These are phyloP conservation scores for Coracopsis vasa DNA, from an alignment of 2,113 vertebrate species.

Conservation along the genomic window DNA sequence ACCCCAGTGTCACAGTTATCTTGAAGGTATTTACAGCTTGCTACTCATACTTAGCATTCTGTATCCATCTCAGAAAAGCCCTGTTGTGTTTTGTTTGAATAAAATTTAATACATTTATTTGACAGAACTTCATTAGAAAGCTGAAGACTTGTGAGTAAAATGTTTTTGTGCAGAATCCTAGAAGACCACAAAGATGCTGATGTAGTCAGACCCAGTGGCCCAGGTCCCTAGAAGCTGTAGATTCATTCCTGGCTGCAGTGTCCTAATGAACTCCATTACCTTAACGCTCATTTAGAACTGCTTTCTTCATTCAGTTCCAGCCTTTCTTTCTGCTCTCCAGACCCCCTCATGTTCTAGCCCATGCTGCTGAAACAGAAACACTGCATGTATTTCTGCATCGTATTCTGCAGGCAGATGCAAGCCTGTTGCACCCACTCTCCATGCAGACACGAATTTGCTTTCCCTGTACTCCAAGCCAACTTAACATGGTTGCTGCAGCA, in stretches of 20 bases:
- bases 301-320: not conserved
- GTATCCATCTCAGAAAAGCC: not conserved
- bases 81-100: not conserved
- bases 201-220: not conserved
- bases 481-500: not conserved
- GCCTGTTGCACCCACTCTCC: not conserved
- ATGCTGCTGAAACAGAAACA: not conserved
- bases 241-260: not conserved
- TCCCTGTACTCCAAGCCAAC: not conserved
- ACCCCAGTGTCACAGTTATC: not conserved
- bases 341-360: not conserved
- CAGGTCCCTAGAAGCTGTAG: not conserved
- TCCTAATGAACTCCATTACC: not conserved
- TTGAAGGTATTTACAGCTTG: not conserved
- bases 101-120: not conserved
- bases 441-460: not conserved
- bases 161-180: not conserved
- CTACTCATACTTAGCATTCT: not conserved
- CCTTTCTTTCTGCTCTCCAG: not conserved
- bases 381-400: not conserved
- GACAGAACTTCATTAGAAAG: not conserved
- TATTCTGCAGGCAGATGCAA: not conserved
- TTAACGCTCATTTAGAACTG: not conserved
- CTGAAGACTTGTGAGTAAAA: not conserved
- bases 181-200: not conserved